Conservation (phyloP, 2,888 invertebrate genomes). For the Oscheius myriophilus region DNA sequence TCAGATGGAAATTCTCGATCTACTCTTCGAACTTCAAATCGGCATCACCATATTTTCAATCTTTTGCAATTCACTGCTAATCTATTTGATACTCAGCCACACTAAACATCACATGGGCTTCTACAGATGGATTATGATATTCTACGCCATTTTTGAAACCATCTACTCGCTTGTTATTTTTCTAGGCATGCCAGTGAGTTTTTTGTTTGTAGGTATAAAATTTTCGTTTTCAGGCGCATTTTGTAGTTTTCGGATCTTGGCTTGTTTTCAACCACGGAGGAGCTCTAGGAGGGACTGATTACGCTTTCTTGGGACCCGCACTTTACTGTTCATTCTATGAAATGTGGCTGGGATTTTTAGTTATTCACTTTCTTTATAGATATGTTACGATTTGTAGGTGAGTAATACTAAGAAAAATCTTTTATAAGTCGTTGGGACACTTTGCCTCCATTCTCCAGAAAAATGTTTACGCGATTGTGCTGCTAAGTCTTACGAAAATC, state of each 20-base stretch:
- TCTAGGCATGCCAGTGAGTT: slow-evolving; percentile 18
- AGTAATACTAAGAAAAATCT: background rate
- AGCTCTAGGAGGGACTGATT: background rate
- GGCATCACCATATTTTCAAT: background rate
- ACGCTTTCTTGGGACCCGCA: slow-evolving; percentile 8
- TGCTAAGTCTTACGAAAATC: no score
- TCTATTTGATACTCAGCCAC: background rate
- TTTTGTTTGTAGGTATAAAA: background rate
- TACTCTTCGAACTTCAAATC: no score
- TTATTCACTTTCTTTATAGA: slow-evolving; percentile 19
- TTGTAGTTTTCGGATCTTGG: slow-evolving; percentile 20
- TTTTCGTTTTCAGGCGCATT: slow-evolving; percentile 1
- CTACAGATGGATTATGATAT: slow-evolving; percentile 19
- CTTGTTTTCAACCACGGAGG: slow-evolving; percentile 18
- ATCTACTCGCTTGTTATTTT: slow-evolving; percentile 14
- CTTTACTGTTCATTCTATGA: slow-evolving; percentile 21
- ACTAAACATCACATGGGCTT: slow-evolving; percentile 9
- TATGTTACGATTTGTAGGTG: slow-evolving; percentile 9
- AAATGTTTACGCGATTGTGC: no score
- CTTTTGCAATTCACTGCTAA: slow-evolving; percentile 16
- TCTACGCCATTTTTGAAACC: slow-evolving; percentile 15
- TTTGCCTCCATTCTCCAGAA: no score
- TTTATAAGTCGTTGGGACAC: no score
- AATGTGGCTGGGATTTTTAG: slow-evolving; percentile 19
- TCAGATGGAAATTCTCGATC: no score